Base-by-base conservation (phyloP, 2,797 vertebrate species). In the Rousettus madagascariensis region DNA sequence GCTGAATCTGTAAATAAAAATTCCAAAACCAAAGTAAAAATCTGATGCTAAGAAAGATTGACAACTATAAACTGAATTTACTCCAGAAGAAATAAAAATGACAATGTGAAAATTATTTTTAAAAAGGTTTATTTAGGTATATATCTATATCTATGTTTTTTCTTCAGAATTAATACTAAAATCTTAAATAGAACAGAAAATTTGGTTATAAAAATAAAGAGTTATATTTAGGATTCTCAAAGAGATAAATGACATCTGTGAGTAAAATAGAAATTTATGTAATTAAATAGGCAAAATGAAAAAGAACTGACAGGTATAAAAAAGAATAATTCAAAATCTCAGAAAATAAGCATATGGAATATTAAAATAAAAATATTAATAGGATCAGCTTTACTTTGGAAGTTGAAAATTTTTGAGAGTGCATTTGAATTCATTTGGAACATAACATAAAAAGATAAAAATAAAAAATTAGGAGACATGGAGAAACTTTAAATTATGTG, bases 141-240 rank as follows among this genome's bases (percentile, higher is more conserved):
- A 43, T 71, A 71, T 57, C 24, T 57, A 10, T 57, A 57, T 57
- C 55, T 43, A 28, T 99, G 99, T 99, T 99, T 99, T 99, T 99
- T 99, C 99, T 99, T 99, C 99, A 99, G 99, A 99, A 99, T 99
- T 99, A 99, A 99, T 99, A 99, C 99, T 98, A 99, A 99, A 99
- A 99, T 99, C 99, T 99, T 99, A 99, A 99, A 99, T 99, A 99
- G 99, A 99, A 99, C 98, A 99, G 98, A 99, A 99, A 99, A 99
- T 98, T 99, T 99, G 99, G 98, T 99, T 71, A 71, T 43, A 26
- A 71, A 71, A 43, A 28, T 71, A 16, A 43, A 71, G 28, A 91
- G 20, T 4, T 53, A 13, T 59, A 38, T 28, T 85, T 94, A 69
- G 63, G 4, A 75, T 94, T 11, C 17, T 95, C 72, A 63, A 88